A percentile compares a stretch with the other conserved stretches of the same genome.
These are phyloP conservation scores for Glyptemys insculpta DNA, from an alignment of 2,797 vertebrate species.

Conservation along the genomic window DNA sequence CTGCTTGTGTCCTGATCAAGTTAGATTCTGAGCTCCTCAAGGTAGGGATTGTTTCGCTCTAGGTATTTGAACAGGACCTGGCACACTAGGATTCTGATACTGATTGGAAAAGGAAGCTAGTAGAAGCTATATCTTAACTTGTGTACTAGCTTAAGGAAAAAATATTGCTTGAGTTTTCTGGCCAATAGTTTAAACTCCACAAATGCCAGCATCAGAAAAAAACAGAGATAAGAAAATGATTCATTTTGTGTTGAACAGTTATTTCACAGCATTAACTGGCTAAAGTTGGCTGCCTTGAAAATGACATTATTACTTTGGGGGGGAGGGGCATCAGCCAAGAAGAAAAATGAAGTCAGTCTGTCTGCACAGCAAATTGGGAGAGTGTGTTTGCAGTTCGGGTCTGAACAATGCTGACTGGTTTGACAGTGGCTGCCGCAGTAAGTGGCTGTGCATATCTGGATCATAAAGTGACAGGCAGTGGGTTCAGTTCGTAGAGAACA, in stretches of 20 bases:
- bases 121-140: neutral
- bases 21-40: neutral
- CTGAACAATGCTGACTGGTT: neutral
- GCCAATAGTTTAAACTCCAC: neutral
- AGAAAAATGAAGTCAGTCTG: neutral
- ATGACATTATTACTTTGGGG: neutral
- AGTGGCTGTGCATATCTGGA: neutral
- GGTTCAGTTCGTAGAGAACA: neutral
- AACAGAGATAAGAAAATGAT: conserved; percentile 16
- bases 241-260: conserved; percentile 27
- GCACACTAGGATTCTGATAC: neutral
- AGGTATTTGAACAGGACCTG: neutral
- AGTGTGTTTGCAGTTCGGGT: neutral
- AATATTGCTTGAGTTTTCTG: neutral
- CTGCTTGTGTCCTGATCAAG: neutral
- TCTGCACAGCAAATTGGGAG: neutral
- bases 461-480: neutral
- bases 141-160: neutral
- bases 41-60: neutral
- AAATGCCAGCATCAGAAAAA: neutral
- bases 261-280: conserved; percentile 39
- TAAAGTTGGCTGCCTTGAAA: conserved; percentile 40
- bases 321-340: neutral
- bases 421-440: conserved; percentile 31
- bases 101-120: neutral